A percentile compares a stretch with the other conserved stretches of the same genome.
phyloP scores from a whole-genome alignment of 2,797 vertebrate genomes.

The Pitangus sulphuratus region DNA sequence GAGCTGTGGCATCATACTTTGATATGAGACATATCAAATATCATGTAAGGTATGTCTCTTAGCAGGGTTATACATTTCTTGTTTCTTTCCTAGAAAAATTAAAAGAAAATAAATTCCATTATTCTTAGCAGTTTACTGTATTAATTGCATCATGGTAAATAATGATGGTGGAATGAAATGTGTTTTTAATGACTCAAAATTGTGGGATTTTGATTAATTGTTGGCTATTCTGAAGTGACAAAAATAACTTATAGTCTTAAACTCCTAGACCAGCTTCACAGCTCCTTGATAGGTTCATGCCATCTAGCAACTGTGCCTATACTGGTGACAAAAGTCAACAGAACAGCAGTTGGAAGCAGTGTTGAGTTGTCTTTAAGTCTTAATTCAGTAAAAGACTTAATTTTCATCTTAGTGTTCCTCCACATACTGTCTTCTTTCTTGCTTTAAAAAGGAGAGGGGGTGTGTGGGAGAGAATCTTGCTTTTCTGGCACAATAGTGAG shows the following conservation, averaged over 20 bases:
- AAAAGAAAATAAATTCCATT: neutral
- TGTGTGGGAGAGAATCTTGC: neutral
- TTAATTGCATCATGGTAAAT: neutral
- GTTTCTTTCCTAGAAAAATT: neutral
- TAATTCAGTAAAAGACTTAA: neutral
- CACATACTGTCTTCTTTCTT: neutral
- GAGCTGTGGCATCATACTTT: neutral
- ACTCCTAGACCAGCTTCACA: neutral
- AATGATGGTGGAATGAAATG: neutral
- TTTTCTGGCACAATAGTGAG: neutral
- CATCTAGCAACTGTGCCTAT: neutral
- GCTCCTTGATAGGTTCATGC: neutral
- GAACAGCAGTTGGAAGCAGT: neutral
- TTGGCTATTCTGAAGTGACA: neutral
- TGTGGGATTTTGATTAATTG: neutral
- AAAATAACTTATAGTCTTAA: neutral
- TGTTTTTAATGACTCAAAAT: neutral
- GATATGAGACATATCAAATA: neutral
- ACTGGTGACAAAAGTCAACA: neutral
- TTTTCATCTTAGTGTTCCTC: neutral
- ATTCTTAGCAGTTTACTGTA: neutral
- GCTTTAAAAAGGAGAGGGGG: neutral
- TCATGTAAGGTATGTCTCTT: neutral
- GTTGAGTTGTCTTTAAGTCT: neutral
- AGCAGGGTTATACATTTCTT: neutral